These are phyloP conservation scores for Leuctra nigra DNA, from an alignment of 2,888 invertebrate genomes.

Conservation along the genomic window DNA sequence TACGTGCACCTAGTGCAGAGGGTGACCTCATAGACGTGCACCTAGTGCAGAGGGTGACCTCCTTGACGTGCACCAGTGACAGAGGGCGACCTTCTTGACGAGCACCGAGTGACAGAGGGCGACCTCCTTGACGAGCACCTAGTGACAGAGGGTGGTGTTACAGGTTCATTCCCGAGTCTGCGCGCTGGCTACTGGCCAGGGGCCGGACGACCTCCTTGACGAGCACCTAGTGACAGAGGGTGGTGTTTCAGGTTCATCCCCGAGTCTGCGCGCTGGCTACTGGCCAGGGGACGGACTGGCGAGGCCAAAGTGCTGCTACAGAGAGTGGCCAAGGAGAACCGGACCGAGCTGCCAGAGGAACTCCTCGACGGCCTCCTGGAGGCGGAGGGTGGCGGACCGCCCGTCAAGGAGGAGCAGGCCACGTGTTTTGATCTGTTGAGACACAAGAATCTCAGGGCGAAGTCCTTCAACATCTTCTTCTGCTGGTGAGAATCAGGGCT, in stretches of 20 bases:
- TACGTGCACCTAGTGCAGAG: too few relatives aligned
- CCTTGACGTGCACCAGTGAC: too few relatives aligned
- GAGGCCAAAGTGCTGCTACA: slow-evolving; percentile 56
- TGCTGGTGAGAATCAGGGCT: slow-evolving; percentile 61
- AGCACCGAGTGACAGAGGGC: too few relatives aligned
- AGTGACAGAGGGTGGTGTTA: too few relatives aligned
- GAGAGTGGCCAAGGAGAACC: slow-evolving; percentile 58
- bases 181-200: slow-evolving; percentile 62
- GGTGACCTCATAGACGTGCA: too few relatives aligned
- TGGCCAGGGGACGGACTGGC: slow-evolving; percentile 54
- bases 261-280: slow-evolving; percentile 65
- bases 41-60: too few relatives aligned
- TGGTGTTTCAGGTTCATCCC: slow-evolving; percentile 52
- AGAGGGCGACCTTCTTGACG: too few relatives aligned
- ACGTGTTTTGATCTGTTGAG: slow-evolving; percentile 50
- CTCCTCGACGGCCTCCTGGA: slow-evolving; percentile 46
- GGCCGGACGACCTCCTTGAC: too few relatives aligned
- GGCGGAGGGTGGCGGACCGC: neutral
- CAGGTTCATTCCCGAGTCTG: slow-evolving; percentile 65
- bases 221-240: too few relatives aligned
- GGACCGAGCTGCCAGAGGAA: slow-evolving; percentile 49
- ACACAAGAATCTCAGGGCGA: slow-evolving; percentile 56
- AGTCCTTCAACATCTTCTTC: slow-evolving; percentile 62
- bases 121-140: too few relatives aligned
- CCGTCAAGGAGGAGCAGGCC: slow-evolving; percentile 42